Conservation (phyloP, 2,113 vertebrate species). For the Melanostigma gelatinosum region DNA sequence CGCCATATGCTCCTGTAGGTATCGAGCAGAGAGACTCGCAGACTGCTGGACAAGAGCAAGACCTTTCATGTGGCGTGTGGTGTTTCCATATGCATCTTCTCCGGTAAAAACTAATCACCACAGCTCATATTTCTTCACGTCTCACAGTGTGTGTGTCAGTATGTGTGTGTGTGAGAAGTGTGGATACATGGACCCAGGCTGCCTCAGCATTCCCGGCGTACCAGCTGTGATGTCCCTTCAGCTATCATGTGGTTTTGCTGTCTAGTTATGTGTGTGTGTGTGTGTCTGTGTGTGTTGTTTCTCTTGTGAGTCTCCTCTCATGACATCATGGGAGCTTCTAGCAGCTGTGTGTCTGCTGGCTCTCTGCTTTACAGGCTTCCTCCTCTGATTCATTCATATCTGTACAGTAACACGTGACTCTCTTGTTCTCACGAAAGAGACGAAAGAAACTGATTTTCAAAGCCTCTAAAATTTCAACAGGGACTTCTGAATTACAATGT, state of each 20-base stretch:
- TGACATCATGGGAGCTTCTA: constrained; percentile 61
- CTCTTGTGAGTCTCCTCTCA: constrained; percentile 34
- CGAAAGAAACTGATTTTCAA: neutral
- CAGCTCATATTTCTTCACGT: constrained; percentile 23
- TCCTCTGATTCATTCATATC: constrained; percentile 26
- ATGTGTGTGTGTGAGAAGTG: constrained; percentile 16
- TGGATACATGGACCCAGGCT: constrained; percentile 43
- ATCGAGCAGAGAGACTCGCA: constrained; percentile 89
- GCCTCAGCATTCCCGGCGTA: constrained; percentile 58
- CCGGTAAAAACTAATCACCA: constrained; percentile 82
- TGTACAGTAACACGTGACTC: neutral
- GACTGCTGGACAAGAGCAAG: constrained; percentile 92
- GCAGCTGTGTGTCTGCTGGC: constrained; percentile 38
- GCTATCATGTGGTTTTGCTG: constrained; percentile 50
- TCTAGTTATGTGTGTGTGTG: constrained; percentile 21
- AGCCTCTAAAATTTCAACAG: neutral
- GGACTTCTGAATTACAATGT: neutral
- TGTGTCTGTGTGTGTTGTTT: constrained; percentile 27
- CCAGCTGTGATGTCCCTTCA: constrained; percentile 52
- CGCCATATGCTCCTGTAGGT: constrained; percentile 78
- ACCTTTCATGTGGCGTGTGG: constrained; percentile 92
- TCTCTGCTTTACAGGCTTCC: constrained; percentile 23
- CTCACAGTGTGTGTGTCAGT: neutral
- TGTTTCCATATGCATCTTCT: constrained; percentile 91
- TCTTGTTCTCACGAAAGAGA: neutral